A percentile compares a stretch with the other conserved stretches of the same genome.
Evolutionary conservation across 2,888 invertebrate genomes (phyloP).

Genomic region (Teleogryllus oceanicus): DNA sequence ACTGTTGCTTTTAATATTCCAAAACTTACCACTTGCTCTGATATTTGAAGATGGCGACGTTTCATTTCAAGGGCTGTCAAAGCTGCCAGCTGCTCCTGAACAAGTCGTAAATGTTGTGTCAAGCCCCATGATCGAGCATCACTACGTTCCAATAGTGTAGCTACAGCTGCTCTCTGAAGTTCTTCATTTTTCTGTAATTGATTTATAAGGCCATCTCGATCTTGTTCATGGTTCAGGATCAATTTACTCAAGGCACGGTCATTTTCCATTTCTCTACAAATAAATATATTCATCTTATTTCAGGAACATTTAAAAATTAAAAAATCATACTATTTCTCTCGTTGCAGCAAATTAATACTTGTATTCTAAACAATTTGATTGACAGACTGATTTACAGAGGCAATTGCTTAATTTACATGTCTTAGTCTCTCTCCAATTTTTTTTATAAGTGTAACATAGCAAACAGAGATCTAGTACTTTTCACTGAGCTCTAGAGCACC

Average conservation of each 20-base stretch:
- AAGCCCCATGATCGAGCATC: conserved; percentile 74
- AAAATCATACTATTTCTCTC: no score
- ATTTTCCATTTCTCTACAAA: conserved; percentile 58
- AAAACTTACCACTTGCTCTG: conserved; percentile 60
- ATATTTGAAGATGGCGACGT: conserved; percentile 62
- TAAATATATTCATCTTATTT: neutral
- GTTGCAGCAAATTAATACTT: no score
- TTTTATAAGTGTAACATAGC: no score
- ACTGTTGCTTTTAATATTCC: neutral
- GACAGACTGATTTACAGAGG: no score
- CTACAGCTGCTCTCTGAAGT: conserved; percentile 69
- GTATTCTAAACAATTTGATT: no score
- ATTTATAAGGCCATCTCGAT: conserved; percentile 57
- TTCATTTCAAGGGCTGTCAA: conserved; percentile 71
- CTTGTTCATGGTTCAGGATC: conserved; percentile 60
- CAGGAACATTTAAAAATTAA: no score
- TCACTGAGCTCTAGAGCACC: no score
- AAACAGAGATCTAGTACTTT: no score
- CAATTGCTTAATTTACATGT: no score
- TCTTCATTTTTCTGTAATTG: conserved; percentile 65
- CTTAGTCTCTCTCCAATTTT: no score
- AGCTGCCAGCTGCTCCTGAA: conserved; percentile 67
- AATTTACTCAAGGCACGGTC: conserved; percentile 58
- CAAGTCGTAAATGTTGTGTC: conserved; percentile 66
- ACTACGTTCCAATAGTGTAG: conserved; percentile 65